Evolutionary conservation across 2,888 invertebrate species (phyloP).

Genomic region (Pterostichus madidus): DNA sequence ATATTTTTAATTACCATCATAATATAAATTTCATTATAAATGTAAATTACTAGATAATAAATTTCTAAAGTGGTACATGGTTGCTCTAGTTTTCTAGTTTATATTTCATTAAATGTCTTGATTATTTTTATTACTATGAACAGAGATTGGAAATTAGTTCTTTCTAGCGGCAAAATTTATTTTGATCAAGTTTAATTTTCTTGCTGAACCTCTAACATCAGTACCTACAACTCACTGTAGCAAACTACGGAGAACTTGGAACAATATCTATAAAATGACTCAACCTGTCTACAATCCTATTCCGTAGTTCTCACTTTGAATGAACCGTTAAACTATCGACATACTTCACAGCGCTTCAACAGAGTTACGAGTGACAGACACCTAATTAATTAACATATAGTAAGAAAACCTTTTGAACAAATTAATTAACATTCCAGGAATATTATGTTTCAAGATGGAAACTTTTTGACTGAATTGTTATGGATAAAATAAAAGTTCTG

Average conservation of each 20-base stretch:
- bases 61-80: neutral
- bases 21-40: too few relatives aligned
- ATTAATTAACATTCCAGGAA: too few relatives aligned
- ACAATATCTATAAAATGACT: constrained; percentile 49
- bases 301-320: constrained; percentile 24
- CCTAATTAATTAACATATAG: too few relatives aligned
- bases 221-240: constrained; percentile 13
- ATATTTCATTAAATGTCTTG: too few relatives aligned
- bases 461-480: too few relatives aligned
- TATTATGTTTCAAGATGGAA: too few relatives aligned
- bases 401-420: too few relatives aligned
- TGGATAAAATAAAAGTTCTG: too few relatives aligned
- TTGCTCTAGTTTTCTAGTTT: neutral
- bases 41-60: too few relatives aligned
- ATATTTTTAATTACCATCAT: too few relatives aligned
- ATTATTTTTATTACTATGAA: too few relatives aligned
- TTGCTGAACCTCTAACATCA: constrained; percentile 27
- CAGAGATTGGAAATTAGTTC: constrained; percentile 18
- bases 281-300: constrained; percentile 40
- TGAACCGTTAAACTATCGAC: constrained; percentile 26
- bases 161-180: constrained; percentile 9
- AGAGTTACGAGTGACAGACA: too few relatives aligned
- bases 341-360: neutral
- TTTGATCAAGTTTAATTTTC: constrained; percentile 44
- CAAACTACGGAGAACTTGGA: constrained; percentile 26